Evolutionary conservation across 2,113 vertebrate genomes (phyloP).

Genomic region (Alethe diademata): DNA sequence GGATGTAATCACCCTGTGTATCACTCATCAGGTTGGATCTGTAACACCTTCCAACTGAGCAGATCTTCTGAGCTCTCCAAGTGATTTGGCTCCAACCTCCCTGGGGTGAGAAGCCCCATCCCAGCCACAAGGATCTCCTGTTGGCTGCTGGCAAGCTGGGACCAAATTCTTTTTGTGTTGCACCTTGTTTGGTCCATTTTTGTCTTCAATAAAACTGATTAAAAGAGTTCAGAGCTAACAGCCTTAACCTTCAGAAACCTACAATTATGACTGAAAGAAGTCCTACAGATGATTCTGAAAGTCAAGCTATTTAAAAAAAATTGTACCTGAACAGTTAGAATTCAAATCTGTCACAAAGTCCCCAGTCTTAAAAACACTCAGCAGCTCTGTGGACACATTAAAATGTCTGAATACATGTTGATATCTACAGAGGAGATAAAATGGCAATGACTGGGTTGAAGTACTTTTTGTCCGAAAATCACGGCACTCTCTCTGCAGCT

Average conservation of each 20-base stretch:
- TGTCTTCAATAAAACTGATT: too few relatives aligned
- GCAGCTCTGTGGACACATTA: too few relatives aligned
- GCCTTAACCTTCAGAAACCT: neutral
- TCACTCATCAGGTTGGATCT: neutral
- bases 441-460: too few relatives aligned
- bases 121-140: rapidly evolving
- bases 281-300: neutral
- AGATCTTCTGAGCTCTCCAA: neutral
- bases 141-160: too few relatives aligned
- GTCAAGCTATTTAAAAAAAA: neutral
- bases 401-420: too few relatives aligned
- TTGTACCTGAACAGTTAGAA: too few relatives aligned
- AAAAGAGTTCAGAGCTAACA: too few relatives aligned
- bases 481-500: neutral
- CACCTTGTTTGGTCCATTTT: too few relatives aligned
- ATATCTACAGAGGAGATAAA: too few relatives aligned
- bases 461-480: neutral
- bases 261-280: neutral
- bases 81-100: neutral
- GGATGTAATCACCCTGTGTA: neutral
- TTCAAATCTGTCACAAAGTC: too few relatives aligned
- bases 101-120: neutral
- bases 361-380: too few relatives aligned
- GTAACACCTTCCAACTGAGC: neutral
- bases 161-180: too few relatives aligned